Evolutionary conservation across 1,140 invertebrate genomes (phyloP), one percentile per base, ranked within the genome.

Genomic region (Drosophila tsacasi): DNA sequence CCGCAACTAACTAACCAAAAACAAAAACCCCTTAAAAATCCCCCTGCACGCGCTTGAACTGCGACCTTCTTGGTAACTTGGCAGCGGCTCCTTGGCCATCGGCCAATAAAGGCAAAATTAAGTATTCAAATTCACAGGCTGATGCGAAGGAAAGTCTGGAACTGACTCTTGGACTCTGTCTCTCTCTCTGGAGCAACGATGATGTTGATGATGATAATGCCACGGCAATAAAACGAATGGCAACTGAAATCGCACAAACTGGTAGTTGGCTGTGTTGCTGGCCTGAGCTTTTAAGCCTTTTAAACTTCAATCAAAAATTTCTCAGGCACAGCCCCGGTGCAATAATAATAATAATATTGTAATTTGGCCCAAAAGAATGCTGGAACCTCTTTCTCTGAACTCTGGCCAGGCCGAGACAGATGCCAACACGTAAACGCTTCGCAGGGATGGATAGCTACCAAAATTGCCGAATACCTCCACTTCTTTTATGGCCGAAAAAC

Each of bases 241-340:
- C 81, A 89, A 90, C 85, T 81, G 83, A 79, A 87, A 79, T 81
- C 74, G 78, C 67, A 77, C 63, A 81, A 86, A 73, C 79, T 89
- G 85, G 85, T 81, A 90, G 84, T 85, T 89, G 85, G 47, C 6
- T 2, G 46, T 39, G 21, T 39, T 23, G 23, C 8, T n/a, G 23
- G 35, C 61, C 55, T 64, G 81, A 60, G 84, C 82, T 84, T 89
- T 87, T 68, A 84, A 75, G 73, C 76, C 80, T 75, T 89, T 83
- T 81, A 89, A 81, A 76, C 84, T 84, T 84, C 81, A 87, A 87
- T 89, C 84, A 89, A 90, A 89, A 89, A 90, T 90, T 85, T 89
- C 83, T 87, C 83, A 85, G 83, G 79, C 81, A 35, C 13, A 52
- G 37, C 32, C 21, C 21, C 37, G 66, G 66, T 65, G 76, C 79